Conservation (phyloP, 2,797 vertebrate species). For the Pogoniulus pusillus region DNA sequence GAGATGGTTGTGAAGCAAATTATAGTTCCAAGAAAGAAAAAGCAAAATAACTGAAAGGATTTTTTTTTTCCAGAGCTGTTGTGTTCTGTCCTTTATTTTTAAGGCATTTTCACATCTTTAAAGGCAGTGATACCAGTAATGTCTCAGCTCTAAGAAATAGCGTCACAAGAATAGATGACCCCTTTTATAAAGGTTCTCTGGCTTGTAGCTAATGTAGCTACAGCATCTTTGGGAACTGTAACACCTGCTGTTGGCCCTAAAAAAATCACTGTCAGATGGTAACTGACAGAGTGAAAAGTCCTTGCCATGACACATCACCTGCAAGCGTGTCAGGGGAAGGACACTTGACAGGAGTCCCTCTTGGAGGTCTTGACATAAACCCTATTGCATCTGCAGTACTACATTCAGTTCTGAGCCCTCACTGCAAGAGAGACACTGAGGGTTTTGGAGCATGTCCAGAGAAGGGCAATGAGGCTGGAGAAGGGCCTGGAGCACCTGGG, state of each 20-base stretch:
- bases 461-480: too few species aligned
- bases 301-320: neutral
- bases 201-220: neutral
- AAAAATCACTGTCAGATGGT: neutral
- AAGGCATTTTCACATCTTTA: neutral
- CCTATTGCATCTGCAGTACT: too few species aligned
- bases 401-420: too few species aligned
- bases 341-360: neutral
- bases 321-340: neutral
- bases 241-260: neutral
- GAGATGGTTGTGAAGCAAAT: neutral
- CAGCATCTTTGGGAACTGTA: neutral
- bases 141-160: neutral
- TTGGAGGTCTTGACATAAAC: neutral
- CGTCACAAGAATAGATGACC: neutral
- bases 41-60: neutral
- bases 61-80: neutral
- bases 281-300: neutral
- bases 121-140: neutral
- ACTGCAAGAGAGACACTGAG: too few species aligned
- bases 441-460: too few species aligned
- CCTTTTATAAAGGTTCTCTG: neutral
- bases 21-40: neutral
- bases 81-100: neutral
- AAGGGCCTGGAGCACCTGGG: too few species aligned